Evolutionary conservation across 2,113 vertebrate species (phyloP).

Genomic region (Connochaetes taurinus): DNA sequence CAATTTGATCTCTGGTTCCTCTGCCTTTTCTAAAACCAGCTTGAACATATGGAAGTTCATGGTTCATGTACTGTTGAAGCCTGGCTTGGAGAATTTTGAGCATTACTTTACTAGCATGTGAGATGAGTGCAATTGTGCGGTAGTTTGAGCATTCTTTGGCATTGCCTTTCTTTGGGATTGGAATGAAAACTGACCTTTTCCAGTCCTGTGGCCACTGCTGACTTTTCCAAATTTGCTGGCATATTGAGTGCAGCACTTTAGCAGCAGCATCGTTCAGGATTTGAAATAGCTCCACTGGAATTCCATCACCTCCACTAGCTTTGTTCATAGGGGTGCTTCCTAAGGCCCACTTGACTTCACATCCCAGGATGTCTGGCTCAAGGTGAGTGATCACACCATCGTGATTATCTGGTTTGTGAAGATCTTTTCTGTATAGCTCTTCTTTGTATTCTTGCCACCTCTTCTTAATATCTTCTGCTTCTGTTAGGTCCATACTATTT

Average conservation of each 20-base stretch:
- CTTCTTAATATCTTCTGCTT: too few relatives aligned
- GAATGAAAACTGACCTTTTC: background rate
- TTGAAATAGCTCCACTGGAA: background rate
- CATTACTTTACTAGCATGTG: background rate
- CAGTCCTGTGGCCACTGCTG: background rate
- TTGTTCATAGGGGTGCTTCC: background rate
- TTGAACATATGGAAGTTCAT: background rate
- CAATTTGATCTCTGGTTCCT: background rate
- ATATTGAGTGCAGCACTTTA: background rate
- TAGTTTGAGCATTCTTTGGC: background rate
- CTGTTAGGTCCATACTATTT: too few relatives aligned
- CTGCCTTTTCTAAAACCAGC: background rate
- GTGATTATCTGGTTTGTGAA: background rate
- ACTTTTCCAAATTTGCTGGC: background rate
- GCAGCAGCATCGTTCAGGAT: background rate
- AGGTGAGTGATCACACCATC: background rate
- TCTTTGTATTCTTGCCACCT: too few relatives aligned
- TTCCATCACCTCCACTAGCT: background rate
- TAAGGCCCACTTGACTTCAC: background rate
- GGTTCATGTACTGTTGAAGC: background rate
- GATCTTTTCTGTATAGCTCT: too few relatives aligned
- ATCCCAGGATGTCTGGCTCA: background rate
- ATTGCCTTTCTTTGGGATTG: background rate
- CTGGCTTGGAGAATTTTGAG: background rate
- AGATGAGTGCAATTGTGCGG: rapidly evolving